Evolutionary conservation across 2,113 vertebrate species (phyloP).

Genomic region (Pachypanchax playfairii): DNA sequence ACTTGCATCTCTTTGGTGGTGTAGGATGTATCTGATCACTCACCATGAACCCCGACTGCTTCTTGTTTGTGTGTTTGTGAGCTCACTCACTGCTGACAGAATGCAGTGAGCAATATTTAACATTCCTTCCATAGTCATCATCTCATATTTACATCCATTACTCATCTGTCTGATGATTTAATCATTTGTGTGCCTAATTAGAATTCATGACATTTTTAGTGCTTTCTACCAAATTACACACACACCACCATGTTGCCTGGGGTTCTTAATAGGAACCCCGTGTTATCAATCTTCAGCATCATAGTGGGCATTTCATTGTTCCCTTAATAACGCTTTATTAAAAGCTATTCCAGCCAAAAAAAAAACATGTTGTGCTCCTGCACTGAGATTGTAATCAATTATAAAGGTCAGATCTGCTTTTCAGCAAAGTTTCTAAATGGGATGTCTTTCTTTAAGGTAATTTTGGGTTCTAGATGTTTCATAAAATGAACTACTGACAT

Average conservation of each 20-base stretch:
- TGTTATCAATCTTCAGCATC: background rate
- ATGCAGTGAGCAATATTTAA: constrained; percentile 1
- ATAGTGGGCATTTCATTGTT: background rate
- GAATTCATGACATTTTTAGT: constrained; percentile 15
- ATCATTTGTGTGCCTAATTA: constrained; percentile 34
- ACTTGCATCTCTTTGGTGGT: constrained; percentile 29
- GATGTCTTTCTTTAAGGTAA: background rate
- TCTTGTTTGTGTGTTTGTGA: constrained; percentile 1
- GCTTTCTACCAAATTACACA: constrained; percentile 22
- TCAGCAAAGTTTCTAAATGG: background rate
- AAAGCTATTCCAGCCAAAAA: background rate
- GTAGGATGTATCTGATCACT: constrained; percentile 17
- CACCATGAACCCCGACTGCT: background rate
- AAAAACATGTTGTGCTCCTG: background rate
- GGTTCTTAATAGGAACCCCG: constrained; percentile 7
- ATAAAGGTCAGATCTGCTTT: background rate
- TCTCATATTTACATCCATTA: constrained; percentile 27
- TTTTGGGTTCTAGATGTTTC: background rate
- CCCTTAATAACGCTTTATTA: background rate
- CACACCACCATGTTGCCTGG: background rate
- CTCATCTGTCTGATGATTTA: constrained; percentile 21
- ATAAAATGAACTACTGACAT: background rate
- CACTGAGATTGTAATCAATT: background rate
- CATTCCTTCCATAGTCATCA: constrained; percentile 15
- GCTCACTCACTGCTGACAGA: background rate